These are phyloP conservation scores for Phylloscopus whistleri DNA, from an alignment of 2,113 vertebrate genomes.

Conservation along the genomic window DNA sequence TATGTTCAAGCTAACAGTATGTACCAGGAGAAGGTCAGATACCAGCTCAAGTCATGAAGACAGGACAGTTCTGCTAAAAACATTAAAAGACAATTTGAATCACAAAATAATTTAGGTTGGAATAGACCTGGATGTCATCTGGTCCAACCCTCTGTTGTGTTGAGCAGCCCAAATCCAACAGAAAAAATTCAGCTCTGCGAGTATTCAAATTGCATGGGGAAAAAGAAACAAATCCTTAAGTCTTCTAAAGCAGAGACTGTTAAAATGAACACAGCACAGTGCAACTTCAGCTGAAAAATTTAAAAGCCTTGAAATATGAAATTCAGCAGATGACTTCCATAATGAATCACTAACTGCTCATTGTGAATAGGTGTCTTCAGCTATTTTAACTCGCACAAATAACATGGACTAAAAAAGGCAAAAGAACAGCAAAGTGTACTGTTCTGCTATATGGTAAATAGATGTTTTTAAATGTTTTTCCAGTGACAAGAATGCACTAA, in stretches of 20 bases:
- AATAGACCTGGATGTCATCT: background rate
- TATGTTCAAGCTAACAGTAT: background rate
- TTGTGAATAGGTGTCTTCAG: background rate
- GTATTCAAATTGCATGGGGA: background rate
- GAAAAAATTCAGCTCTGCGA: background rate
- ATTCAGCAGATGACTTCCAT: background rate
- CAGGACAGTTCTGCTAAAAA: background rate
- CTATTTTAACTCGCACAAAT: background rate
- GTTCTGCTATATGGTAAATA: background rate
- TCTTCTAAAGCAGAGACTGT: background rate
- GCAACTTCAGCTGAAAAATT: background rate
- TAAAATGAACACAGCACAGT: background rate
- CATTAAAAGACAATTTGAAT: background rate
- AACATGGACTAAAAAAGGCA: background rate
- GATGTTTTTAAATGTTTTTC: background rate
- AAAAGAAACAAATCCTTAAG: background rate
- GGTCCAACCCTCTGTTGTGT: background rate
- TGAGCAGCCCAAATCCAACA: background rate
- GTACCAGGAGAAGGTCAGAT: background rate
- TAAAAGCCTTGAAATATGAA: background rate
- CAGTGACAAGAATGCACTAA: conserved; percentile 3
- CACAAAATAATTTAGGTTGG: background rate
- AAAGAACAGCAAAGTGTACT: background rate
- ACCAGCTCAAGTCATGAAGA: background rate
- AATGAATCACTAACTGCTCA: background rate